Evolutionary conservation across 2,888 invertebrate genomes (phyloP).

Genomic region (Melanargia galathea): DNA sequence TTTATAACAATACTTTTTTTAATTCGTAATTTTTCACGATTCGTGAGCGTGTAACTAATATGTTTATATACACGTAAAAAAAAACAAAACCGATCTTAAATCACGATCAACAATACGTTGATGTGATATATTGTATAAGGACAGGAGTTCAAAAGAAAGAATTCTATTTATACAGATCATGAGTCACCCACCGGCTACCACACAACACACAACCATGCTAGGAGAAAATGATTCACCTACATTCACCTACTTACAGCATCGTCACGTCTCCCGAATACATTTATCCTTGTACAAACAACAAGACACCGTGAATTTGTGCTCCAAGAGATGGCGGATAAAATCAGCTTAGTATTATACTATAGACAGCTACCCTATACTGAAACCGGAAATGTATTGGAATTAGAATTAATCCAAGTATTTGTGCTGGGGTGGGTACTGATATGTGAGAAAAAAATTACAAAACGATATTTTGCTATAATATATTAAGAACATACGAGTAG

Average conservation of each 20-base stretch:
- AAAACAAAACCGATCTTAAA: too few species aligned
- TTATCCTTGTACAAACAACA: slow-evolving; percentile 44
- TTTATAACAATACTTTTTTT: too few species aligned
- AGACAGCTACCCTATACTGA: neutral
- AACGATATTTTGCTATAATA: too few species aligned
- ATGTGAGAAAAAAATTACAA: too few species aligned
- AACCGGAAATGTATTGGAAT: neutral
- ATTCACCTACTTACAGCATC: slow-evolving; percentile 2
- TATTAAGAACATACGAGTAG: too few species aligned
- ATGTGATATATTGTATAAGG: too few species aligned
- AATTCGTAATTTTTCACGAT: too few species aligned
- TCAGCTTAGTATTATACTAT: neutral
- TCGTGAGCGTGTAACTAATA: too few species aligned
- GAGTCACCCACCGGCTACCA: too few species aligned
- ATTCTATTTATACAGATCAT: slow-evolving; percentile 3
- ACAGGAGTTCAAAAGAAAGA: neutral
- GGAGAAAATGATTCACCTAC: slow-evolving; percentile 16
- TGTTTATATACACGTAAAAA: too few species aligned
- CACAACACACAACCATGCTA: neutral
- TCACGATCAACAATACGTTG: too few species aligned
- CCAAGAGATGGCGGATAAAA: neutral
- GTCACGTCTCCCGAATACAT: slow-evolving; percentile 34
- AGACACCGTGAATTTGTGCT: slow-evolving; percentile 37
- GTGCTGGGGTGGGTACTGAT: too few species aligned
- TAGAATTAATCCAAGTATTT: neutral